These are phyloP conservation scores for Hemistola chrysoprasaria DNA, from an alignment of 2,888 invertebrate species.

Conservation along the genomic window DNA sequence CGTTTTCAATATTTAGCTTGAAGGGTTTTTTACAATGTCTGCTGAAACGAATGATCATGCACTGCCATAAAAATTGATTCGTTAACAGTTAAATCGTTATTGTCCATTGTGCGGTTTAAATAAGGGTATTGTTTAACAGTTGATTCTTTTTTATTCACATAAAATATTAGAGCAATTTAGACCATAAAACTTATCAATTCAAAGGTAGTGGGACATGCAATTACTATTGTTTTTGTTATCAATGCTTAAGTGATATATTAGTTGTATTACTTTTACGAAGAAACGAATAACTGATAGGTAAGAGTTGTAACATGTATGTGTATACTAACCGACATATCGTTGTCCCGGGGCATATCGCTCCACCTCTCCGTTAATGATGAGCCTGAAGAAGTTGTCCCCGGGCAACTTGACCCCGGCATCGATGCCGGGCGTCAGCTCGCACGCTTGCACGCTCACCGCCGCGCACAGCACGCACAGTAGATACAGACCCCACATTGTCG, in stretches of 20 bases:
- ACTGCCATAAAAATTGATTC: too few relatives aligned
- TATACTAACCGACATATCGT: slow-evolving; percentile 87
- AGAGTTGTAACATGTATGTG: too few relatives aligned
- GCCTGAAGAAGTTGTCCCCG: slow-evolving; percentile 93
- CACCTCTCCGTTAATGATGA: slow-evolving; percentile 90
- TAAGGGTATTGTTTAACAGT: too few relatives aligned
- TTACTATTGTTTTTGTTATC: slow-evolving; percentile 14
- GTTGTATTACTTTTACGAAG: too few relatives aligned
- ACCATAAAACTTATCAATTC: slow-evolving; percentile 18
- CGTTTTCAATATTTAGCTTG: too few relatives aligned
- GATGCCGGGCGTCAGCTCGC: slow-evolving; percentile 55
- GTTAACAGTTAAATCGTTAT: slow-evolving; percentile 1
- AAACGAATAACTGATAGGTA: too few relatives aligned
- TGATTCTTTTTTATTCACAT: too few relatives aligned
- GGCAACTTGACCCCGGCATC: slow-evolving; percentile 76
- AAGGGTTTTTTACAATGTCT: too few relatives aligned
- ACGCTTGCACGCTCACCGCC: slow-evolving; percentile 41
- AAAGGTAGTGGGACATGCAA: slow-evolving; percentile 9
- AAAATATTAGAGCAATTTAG: too few relatives aligned
- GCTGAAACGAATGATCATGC: too few relatives aligned
- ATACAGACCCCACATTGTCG: slow-evolving; percentile 4
- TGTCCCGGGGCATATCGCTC: slow-evolving; percentile 92
- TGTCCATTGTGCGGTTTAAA: too few relatives aligned
- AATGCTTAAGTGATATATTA: slow-evolving; percentile 10
- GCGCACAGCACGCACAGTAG: slow-evolving; percentile 30